phyloP scores from a whole-genome alignment of 2,797 vertebrate genomes.

The Oryzias sinensis region DNA sequence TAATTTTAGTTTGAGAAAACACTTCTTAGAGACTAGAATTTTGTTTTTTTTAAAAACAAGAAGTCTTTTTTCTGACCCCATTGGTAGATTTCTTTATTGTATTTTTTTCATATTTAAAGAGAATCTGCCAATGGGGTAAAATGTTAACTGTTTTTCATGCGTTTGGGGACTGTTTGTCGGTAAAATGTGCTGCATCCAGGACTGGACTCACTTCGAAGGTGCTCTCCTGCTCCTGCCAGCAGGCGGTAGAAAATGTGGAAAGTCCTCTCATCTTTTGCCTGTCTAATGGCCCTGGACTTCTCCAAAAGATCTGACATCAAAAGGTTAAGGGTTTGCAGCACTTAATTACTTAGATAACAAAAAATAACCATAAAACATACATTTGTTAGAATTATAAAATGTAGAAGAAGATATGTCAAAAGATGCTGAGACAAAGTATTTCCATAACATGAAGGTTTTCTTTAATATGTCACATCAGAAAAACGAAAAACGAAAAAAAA shows the following conservation, averaged over 20 bases:
- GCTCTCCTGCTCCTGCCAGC: conserved; percentile 92
- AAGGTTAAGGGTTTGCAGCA: conserved; percentile 73
- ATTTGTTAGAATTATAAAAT: not conserved
- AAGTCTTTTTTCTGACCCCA: too few relatives aligned
- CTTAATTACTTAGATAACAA: not conserved
- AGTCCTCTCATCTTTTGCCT: conserved; percentile 96
- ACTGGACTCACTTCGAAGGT: conserved; percentile 88
- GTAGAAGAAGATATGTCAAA: not conserved
- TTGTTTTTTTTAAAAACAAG: too few relatives aligned
- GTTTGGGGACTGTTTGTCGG: too few relatives aligned
- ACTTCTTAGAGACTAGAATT: too few relatives aligned
- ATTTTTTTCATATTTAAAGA: too few relatives aligned
- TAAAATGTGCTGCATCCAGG: too few relatives aligned
- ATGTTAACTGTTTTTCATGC: too few relatives aligned
- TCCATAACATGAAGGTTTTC: not conserved
- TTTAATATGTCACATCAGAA: conserved; percentile 7
- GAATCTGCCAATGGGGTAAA: too few relatives aligned
- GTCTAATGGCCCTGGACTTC: conserved; percentile 95
- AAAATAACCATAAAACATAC: not conserved
- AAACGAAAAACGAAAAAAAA: conserved; percentile 12
- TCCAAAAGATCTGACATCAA: conserved; percentile 87
- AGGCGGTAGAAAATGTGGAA: conserved; percentile 98
- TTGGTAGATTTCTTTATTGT: too few relatives aligned
- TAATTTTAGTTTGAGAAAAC: too few relatives aligned
- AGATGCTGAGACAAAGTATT: conserved; percentile 7